These are phyloP conservation scores for Homarus americanus DNA, from an alignment of 1,140 invertebrate genomes.

Conservation along the genomic window DNA sequence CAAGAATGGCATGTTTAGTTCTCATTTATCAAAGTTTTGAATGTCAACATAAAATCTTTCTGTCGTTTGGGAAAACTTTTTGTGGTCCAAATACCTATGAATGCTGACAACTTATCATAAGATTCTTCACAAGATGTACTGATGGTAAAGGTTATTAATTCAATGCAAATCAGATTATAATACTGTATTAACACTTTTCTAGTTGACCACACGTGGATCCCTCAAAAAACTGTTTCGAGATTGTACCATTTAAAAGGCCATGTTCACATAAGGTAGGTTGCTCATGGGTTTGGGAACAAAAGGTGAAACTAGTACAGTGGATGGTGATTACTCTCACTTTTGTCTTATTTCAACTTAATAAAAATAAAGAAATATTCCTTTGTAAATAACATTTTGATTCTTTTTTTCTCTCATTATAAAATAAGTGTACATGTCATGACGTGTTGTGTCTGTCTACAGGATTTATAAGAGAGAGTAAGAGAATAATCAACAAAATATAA, in stretches of 20 bases:
- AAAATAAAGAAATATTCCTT: not conserved
- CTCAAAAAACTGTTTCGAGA: slow-evolving; percentile 10
- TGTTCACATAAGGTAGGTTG: slow-evolving; percentile 22
- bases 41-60: not conserved
- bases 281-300: not conserved
- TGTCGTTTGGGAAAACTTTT: not conserved
- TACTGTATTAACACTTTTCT: not conserved
- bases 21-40: not conserved
- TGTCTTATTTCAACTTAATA: no score
- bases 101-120: not conserved
- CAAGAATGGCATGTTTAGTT: not conserved
- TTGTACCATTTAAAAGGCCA: slow-evolving; percentile 37
- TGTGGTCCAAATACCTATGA: not conserved
- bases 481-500: not conserved
- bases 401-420: not conserved
- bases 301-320: not conserved
- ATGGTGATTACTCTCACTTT: no score
- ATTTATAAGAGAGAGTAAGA: not conserved
- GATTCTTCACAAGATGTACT: not conserved
- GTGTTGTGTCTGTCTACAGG: not conserved
- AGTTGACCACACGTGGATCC: not conserved
- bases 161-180: not conserved
- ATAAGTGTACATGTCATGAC: not conserved
- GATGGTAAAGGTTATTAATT: not conserved
- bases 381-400: not conserved